Percentiles rank a stretch among this genome's conserved stretches.
Evolutionary conservation across 2,797 vertebrate species (phyloP).

Genomic region (Hoplostethus atlanticus): DNA sequence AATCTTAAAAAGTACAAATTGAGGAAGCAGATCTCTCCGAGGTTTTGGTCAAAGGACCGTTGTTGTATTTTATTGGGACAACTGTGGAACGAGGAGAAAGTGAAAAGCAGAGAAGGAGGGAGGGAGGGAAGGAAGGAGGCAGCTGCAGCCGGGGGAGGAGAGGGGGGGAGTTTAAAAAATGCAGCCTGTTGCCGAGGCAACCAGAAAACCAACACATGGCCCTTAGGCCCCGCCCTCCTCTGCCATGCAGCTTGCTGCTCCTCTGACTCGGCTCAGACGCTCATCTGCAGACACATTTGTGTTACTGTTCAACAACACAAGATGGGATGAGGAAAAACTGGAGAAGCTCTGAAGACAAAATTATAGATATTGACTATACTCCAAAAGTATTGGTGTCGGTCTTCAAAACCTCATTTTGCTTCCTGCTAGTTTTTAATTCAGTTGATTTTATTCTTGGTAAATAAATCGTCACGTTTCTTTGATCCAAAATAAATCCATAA

Average conservation of each 20-base stretch:
- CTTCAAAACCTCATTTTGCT: no score
- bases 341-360: no score
- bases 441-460: no score
- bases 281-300: no score
- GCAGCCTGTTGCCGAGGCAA: slow-evolving; percentile 51
- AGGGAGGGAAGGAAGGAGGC: neutral
- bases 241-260: slow-evolving; percentile 10
- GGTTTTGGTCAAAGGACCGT: neutral
- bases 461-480: no score
- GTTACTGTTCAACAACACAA: no score
- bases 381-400: no score
- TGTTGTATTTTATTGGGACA: neutral
- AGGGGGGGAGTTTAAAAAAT: slow-evolving; percentile 61
- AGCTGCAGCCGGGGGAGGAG: neutral
- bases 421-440: no score
- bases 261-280: neutral
- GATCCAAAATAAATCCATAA: no score
- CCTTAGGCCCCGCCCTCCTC: slow-evolving; percentile 1
- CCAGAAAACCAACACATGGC: slow-evolving; percentile 57
- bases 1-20: neutral
- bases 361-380: no score
- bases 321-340: no score
- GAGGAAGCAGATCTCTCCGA: neutral
- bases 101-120: slow-evolving; percentile 20
- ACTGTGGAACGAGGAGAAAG: neutral